Conservation (phyloP, 2,797 vertebrate genomes). For the Telmatherina bonti region DNA sequence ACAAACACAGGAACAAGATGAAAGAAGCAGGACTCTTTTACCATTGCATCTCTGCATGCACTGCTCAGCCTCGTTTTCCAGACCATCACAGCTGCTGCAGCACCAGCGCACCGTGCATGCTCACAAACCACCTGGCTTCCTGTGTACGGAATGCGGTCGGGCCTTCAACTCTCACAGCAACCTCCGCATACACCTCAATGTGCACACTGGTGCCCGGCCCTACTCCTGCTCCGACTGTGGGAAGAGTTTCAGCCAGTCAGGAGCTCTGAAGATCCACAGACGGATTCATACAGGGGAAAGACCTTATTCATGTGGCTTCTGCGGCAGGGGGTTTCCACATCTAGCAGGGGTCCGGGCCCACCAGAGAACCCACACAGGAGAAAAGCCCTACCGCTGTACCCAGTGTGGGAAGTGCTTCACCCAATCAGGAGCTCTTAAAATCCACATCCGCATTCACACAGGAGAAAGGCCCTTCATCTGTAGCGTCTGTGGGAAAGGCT, state of each 20-base stretch:
- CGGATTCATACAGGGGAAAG: constrained; percentile 86
- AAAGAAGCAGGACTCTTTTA: constrained; percentile 14
- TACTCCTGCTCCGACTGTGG: constrained; percentile 84
- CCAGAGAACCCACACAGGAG: constrained; percentile 86
- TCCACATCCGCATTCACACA: constrained; percentile 85
- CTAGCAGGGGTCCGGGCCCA: constrained; percentile 85
- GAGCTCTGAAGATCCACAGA: constrained; percentile 85
- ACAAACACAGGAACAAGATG: constrained; percentile 64
- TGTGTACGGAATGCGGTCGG: constrained; percentile 83
- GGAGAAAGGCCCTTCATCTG: constrained; percentile 86
- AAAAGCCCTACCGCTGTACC: constrained; percentile 84
- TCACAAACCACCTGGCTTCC: constrained; percentile 78
- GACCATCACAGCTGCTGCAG: constrained; percentile 85
- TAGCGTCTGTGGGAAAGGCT: constrained; percentile 82
- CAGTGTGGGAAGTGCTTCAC: constrained; percentile 87
- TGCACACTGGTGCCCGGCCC: constrained; percentile 85
- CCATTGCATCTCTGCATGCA: constrained; percentile 83
- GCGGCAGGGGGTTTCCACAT: constrained; percentile 84
- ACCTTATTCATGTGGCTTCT: constrained; percentile 83
- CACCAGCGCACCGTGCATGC: constrained; percentile 84
- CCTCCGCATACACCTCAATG: constrained; percentile 86
- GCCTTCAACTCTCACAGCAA: constrained; percentile 87
- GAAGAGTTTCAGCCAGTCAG: constrained; percentile 87
- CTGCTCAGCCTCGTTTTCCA: constrained; percentile 80
- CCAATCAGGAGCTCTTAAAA: constrained; percentile 87